Conservation (phyloP, 1,140 invertebrate genomes). For the Triops cancriformis region DNA sequence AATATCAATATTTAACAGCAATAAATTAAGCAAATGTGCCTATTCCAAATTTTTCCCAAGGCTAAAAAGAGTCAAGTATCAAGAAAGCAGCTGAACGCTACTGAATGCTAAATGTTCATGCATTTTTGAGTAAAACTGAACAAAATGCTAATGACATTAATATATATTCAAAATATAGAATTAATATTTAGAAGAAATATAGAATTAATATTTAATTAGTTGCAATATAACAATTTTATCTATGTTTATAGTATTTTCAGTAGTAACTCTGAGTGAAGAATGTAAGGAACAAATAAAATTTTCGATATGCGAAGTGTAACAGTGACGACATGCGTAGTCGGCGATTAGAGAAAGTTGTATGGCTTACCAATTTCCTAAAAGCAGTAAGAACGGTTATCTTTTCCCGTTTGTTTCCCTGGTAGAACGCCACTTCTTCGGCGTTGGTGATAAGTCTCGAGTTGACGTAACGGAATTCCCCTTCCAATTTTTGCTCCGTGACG, state of each 20-base stretch:
- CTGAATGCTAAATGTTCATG: too few species aligned
- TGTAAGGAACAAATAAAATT: too few species aligned
- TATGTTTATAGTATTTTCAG: not conserved
- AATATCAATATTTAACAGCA: too few species aligned
- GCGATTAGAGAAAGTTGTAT: conserved; percentile 21
- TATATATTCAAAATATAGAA: too few species aligned
- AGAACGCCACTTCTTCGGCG: conserved; percentile 96
- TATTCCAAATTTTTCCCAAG: not conserved
- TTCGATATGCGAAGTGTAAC: not conserved
- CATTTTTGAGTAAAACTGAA: too few species aligned
- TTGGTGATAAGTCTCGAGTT: conserved; percentile 94
- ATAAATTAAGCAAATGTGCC: not conserved
- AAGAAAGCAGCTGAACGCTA: too few species aligned
- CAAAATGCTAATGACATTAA: too few species aligned
- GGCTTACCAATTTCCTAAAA: conserved; percentile 76
- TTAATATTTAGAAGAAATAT: too few species aligned
- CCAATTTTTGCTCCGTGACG: conserved; percentile 86
- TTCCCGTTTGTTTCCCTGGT: conserved; percentile 83
- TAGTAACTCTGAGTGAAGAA: not conserved
- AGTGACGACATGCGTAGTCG: conserved; percentile 16
- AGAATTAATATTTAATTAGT: too few species aligned
- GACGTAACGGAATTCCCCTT: conserved; percentile 95
- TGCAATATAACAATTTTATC: too few species aligned
- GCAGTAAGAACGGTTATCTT: conserved; percentile 76
- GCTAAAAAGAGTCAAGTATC: too few species aligned